Evolutionary conservation across 1,140 invertebrate genomes (phyloP).

Genomic region (Zaprionus davidi): DNA sequence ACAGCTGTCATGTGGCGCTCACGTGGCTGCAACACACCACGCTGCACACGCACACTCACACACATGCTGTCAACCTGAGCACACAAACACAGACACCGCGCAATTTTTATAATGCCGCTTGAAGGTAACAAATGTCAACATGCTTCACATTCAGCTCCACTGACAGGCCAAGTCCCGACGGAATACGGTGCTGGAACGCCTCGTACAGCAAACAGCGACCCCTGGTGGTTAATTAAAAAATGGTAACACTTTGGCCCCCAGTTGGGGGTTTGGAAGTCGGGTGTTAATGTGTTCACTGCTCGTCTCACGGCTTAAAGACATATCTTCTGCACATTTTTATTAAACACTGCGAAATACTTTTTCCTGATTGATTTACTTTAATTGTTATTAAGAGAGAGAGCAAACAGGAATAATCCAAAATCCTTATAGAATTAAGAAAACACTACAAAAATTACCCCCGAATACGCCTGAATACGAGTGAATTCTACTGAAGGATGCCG

Average conservation of each 20-base stretch:
- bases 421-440: no score
- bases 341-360: background rate
- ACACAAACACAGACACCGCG: background rate
- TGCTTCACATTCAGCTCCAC: conserved; percentile 65
- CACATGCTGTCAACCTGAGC: conserved; percentile 1
- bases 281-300: conserved; percentile 45
- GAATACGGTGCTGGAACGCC: conserved; percentile 14
- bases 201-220: conserved; percentile 12
- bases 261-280: background rate
- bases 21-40: conserved; percentile 25
- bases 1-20: conserved; percentile 67
- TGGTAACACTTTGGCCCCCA: conserved; percentile 29
- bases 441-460: no score
- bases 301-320: background rate
- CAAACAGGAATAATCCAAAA: no score
- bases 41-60: conserved; percentile 8
- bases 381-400: no score
- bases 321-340: background rate
- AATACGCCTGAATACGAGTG: no score
- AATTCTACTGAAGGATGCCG: no score
- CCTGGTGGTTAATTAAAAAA: conserved; percentile 79
- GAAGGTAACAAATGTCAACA: conserved; percentile 76
- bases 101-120: conserved; percentile 65
- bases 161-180: conserved; percentile 59
- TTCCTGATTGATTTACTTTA: no score